Base-by-base conservation (phyloP, 1,140 invertebrate species). In the Atta colombica region DNA sequence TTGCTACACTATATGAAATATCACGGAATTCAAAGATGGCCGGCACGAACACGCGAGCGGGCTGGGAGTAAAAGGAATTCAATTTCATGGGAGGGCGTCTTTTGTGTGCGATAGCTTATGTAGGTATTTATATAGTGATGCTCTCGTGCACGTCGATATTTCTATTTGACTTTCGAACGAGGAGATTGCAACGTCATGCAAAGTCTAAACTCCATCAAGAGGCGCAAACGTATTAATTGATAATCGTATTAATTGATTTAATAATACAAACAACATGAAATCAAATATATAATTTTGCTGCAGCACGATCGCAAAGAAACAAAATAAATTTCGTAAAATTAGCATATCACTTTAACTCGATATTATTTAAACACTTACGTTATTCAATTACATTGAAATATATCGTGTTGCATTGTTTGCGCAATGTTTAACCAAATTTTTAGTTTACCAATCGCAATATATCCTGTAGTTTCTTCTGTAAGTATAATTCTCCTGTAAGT, bases 21-120 rank as follows among this genome's bases (percentile, higher is more conserved):
- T 91, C 85, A 84, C 51, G 88, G 90, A 93, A 93, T 93, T 93
- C 87, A 85, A 91, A 90, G 81, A 89, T 92, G 78, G 91, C 86
- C 90, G 75, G 88, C 63, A 39, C 61, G 85, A 71, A 86, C 72
- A 77, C 58, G 66, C 61, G 49, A 86, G 21, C 80, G 31, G 10
- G 51, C 12, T 35, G n/a, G 35, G 74, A 72, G 90, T 77, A 90
- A 91, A 87, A 91, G 90, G 78, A 88, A 86, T 88, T 89, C 90
- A 91, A 90, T 91, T 91, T 91, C 78, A 51, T 28, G 6, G 35
- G 18, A 28, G 82, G 31, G 31, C 77, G 75, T 39, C 90, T 85
- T 81, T 87, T 91, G 77, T 77, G 78, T n/a, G 49, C 31, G 55
- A 61, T 51, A 25, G 60, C 25, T 86, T 77, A 88, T 66, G 66